phyloP scores from a whole-genome alignment of 2,888 invertebrate genomes.

The Aricia artaxerxes region DNA sequence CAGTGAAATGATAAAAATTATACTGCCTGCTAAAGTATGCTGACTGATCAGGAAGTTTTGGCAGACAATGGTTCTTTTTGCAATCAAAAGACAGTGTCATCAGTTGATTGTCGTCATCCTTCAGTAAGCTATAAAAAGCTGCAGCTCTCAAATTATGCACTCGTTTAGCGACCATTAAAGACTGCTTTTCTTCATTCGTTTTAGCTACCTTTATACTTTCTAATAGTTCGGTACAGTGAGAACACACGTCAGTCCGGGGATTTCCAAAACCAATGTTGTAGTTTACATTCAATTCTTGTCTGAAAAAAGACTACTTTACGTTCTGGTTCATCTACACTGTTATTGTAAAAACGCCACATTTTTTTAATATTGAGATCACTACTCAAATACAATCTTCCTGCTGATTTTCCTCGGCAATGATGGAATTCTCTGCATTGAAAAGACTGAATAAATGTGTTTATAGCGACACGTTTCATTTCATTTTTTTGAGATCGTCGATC shows the following conservation, averaged over 20 bases:
- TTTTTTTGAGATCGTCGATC: constrained; percentile 26
- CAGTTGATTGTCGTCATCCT: constrained; percentile 12
- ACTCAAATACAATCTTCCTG: constrained; percentile 5
- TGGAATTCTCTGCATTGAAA: constrained; percentile 23
- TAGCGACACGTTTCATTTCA: constrained; percentile 23
- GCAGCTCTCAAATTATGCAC: constrained; percentile 19
- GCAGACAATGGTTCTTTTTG: constrained; percentile 27
- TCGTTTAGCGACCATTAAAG: constrained; percentile 25
- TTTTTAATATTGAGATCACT: constrained; percentile 26
- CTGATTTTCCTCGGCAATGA: constrained; percentile 10
- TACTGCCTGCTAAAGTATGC: constrained; percentile 15
- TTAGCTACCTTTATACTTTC: constrained; percentile 22
- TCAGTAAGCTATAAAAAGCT: constrained; percentile 30
- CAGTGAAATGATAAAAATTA: constrained; percentile 26
- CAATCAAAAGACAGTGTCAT: constrained; percentile 31
- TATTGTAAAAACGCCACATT: constrained; percentile 28
- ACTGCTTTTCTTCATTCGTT: constrained; percentile 25
- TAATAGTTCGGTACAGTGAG: constrained; percentile 25
- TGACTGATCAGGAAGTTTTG: constrained; percentile 22
- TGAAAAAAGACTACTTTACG: constrained; percentile 26
- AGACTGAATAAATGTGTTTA: constrained; percentile 20
- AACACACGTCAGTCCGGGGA: constrained; percentile 27
- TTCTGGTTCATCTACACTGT: constrained; percentile 22
- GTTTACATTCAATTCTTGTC: constrained; percentile 17
- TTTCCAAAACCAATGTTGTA: constrained; percentile 27